Percentiles rank a stretch among this genome's conserved stretches.
phyloP scores from a whole-genome alignment of 1,140 invertebrate species.

The Aphaenogaster floridana region DNA sequence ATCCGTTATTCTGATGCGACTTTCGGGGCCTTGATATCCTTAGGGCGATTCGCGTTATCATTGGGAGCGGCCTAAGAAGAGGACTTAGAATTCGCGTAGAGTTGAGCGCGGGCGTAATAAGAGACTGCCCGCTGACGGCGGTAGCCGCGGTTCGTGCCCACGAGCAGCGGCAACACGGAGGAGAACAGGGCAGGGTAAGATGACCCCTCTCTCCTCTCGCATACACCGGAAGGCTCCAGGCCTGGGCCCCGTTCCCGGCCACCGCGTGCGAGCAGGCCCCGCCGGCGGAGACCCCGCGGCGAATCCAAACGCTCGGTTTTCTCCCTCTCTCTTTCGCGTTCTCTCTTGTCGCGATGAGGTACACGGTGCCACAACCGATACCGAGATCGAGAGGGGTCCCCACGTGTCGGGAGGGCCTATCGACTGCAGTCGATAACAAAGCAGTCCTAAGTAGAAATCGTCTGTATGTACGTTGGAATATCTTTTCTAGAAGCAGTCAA shows the following conservation, averaged over 20 bases:
- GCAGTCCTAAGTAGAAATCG: background rate
- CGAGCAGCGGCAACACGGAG: conserved; percentile 70
- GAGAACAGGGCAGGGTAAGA: conserved; percentile 64
- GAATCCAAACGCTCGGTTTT: conserved; percentile 66
- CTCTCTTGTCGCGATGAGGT: conserved; percentile 55
- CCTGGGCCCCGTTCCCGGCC: conserved; percentile 3
- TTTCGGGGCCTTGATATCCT: background rate
- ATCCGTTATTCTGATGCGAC: background rate
- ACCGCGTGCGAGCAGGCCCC: conserved; percentile 50
- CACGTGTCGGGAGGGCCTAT: conserved; percentile 58
- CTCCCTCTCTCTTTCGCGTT: conserved; percentile 41
- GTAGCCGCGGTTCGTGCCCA: conserved; percentile 77
- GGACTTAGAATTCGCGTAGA: conserved; percentile 77
- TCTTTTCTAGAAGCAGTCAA: background rate
- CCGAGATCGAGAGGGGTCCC: conserved; percentile 67
- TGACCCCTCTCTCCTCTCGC: conserved; percentile 72
- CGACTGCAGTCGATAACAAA: conserved; percentile 66
- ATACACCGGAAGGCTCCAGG: conserved; percentile 23
- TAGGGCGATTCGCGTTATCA: conserved; percentile 28
- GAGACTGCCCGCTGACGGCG: conserved; percentile 79
- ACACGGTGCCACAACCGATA: conserved; percentile 9
- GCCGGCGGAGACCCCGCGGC: conserved; percentile 56
- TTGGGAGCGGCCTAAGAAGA: conserved; percentile 64
- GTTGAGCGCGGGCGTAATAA: conserved; percentile 81
- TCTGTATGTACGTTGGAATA: background rate